These are phyloP conservation scores for Zaprionus gabonicus DNA, from an alignment of 1,140 invertebrate genomes.

Conservation along the genomic window DNA sequence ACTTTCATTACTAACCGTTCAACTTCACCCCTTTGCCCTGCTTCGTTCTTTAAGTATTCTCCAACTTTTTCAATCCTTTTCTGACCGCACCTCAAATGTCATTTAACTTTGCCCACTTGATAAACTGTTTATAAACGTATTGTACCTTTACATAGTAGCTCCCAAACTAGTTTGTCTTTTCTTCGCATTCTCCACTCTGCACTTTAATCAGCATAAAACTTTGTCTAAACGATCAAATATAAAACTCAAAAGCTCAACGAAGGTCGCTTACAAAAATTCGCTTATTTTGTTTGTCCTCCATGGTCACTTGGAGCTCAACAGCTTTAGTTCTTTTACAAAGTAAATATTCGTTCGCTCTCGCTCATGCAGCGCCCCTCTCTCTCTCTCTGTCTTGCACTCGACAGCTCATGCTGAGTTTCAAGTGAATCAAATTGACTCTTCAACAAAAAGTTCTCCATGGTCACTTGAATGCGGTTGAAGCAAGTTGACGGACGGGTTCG, in stretches of 20 bases:
- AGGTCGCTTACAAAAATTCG: background rate
- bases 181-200: background rate
- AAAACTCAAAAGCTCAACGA: background rate
- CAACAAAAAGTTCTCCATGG: constrained; percentile 4
- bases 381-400: background rate
- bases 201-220: constrained; percentile 4
- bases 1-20: background rate
- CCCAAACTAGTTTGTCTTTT: background rate
- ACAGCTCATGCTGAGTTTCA: constrained; percentile 2
- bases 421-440: constrained; percentile 9
- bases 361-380: background rate
- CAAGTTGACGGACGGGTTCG: background rate
- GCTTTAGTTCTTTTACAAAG: constrained; percentile 7
- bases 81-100: background rate
- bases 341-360: background rate
- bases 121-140: background rate
- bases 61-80: background rate
- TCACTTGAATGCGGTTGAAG: constrained; percentile 8
- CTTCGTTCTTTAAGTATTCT: accelerated
- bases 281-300: background rate
- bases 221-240: constrained; percentile 1
- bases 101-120: background rate
- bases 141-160: background rate
- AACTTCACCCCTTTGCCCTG: background rate
- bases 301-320: background rate